Conservation (phyloP, 2,113 vertebrate species). For the Mesocricetus auratus region DNA sequence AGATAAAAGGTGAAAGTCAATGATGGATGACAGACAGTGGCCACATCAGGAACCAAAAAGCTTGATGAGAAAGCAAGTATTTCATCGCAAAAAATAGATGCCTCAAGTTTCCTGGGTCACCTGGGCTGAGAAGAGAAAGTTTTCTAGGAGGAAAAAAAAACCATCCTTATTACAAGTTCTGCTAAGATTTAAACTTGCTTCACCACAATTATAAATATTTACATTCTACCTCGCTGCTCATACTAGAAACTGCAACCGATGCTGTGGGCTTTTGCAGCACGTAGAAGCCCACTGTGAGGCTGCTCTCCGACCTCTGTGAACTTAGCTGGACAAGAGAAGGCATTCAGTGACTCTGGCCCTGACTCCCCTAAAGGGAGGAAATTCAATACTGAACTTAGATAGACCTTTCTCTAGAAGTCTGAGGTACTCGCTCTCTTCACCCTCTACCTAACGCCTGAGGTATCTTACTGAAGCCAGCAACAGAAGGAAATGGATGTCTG, state of each 20-base stretch:
- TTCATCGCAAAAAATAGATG: constrained; percentile 12
- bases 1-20: neutral
- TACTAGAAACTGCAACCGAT: neutral
- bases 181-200: constrained; percentile 51
- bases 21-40: neutral
- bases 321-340: neutral
- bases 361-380: neutral
- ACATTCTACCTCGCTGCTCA: neutral
- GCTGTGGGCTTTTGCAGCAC: constrained; percentile 15
- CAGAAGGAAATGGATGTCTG: neutral
- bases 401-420: neutral
- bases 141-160: constrained; percentile 23
- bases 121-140: constrained; percentile 21
- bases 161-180: constrained; percentile 20
- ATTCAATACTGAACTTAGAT: neutral
- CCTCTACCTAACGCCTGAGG: constrained; percentile 2
- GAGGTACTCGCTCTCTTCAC: constrained; percentile 3
- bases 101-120: neutral
- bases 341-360: neutral
- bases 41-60: constrained; percentile 6
- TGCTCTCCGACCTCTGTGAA: neutral
- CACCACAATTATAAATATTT: constrained; percentile 45
- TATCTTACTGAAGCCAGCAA: neutral
- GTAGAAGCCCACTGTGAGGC: neutral
- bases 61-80: constrained; percentile 1